A percentile compares a stretch with the other conserved stretches of the same genome.
These are phyloP conservation scores for Ochropleura leucogaster DNA, from an alignment of 2,888 invertebrate genomes.

Conservation along the genomic window DNA sequence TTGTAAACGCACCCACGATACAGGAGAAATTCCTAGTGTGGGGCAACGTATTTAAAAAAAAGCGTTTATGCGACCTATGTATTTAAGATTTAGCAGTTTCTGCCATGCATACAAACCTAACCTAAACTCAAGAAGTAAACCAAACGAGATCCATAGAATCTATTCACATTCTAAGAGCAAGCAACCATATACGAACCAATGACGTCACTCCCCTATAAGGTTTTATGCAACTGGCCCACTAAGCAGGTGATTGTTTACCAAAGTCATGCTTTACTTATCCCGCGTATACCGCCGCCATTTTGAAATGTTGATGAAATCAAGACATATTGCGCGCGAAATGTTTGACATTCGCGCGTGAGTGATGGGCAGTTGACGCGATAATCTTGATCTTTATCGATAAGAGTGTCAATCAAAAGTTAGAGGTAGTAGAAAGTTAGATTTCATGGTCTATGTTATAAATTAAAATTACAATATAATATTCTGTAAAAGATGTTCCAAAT, in stretches of 20 bases:
- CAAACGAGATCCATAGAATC: conserved; percentile 1
- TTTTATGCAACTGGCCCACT: conserved; percentile 57
- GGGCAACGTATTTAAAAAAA: too few species aligned
- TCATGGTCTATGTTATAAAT: neutral
- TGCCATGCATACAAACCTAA: neutral
- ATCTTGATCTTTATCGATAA: conserved; percentile 22
- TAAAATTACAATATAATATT: neutral
- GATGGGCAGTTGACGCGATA: conserved; percentile 21
- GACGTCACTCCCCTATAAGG: conserved; percentile 40
- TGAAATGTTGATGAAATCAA: conserved; percentile 54
- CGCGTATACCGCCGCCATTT: conserved; percentile 31
- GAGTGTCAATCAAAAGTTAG: conserved; percentile 5
- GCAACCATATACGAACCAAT: conserved; percentile 17
- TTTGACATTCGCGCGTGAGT: conserved; percentile 19
- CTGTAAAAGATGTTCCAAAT: neutral
- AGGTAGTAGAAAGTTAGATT: neutral
- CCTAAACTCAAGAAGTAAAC: neutral
- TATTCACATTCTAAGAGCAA: conserved; percentile 36
- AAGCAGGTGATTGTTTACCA: conserved; percentile 51
- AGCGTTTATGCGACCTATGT: too few species aligned
- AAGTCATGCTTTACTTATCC: conserved; percentile 55
- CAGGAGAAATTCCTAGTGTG: too few species aligned
- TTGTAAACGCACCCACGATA: too few species aligned
- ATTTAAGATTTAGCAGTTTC: neutral
- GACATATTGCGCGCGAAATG: conserved; percentile 38